Evolutionary conservation across 2,797 vertebrate genomes (phyloP).

Genomic region (Lacerta viridis): DNA sequence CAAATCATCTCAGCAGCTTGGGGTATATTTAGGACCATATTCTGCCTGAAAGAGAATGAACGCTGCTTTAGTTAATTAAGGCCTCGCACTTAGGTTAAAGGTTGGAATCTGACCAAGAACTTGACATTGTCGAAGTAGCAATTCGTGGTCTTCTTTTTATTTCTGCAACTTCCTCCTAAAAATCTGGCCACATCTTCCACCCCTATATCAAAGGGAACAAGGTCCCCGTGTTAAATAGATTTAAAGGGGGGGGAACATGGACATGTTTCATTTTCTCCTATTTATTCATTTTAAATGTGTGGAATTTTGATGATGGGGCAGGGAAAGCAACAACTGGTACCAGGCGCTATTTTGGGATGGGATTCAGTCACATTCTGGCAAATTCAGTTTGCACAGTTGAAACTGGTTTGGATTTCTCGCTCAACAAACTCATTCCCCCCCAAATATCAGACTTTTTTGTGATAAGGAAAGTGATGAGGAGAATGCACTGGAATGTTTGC

Average conservation of each 20-base stretch:
- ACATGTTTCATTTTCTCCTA: background rate
- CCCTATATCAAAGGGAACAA: background rate
- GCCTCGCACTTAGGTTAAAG: background rate
- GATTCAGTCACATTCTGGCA: no score
- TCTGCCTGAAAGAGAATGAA: background rate
- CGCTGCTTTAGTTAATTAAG: conserved; percentile 6
- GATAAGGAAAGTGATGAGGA: no score
- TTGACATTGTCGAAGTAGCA: background rate
- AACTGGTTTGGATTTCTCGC: no score
- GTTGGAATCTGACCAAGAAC: conserved; percentile 19
- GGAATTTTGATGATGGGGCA: background rate
- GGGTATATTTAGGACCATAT: background rate
- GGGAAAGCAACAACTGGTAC: background rate
- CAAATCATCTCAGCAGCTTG: conserved; percentile 36
- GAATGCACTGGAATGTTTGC: no score
- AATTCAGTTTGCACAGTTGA: no score
- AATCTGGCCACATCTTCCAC: no score
- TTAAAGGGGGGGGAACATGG: background rate
- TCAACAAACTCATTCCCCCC: no score
- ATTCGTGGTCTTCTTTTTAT: background rate
- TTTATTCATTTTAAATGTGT: background rate
- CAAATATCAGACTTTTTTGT: no score
- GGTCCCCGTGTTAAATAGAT: background rate
- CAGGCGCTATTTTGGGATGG: no score
- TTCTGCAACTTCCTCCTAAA: background rate